Conservation (phyloP, 1,140 invertebrate species). For the Drosophila suzukii region DNA sequence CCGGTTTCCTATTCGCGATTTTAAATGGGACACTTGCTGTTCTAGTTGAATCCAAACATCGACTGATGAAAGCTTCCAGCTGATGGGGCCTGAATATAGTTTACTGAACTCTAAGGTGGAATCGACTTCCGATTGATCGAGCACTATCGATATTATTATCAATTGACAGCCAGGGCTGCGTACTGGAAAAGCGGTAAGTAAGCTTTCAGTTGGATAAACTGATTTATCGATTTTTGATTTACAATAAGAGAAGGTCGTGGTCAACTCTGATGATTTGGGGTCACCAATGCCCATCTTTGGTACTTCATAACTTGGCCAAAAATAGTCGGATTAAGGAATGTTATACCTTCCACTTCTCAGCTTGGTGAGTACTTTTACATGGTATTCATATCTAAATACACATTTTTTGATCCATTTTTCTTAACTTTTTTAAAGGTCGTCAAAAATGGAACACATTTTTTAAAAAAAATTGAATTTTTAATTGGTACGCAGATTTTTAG, state of each 20-base stretch:
- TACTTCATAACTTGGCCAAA: not conserved
- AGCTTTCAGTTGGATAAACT: not conserved
- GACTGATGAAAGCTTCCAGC: conserved; percentile 8
- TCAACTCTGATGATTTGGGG: not conserved
- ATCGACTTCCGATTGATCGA: conserved; percentile 11
- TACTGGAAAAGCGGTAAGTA: not conserved
- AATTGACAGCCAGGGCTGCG: not conserved
- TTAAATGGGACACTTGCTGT: conserved; percentile 13
- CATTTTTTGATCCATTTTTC: no score
- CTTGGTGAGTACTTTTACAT: no score
- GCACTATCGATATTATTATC: not conserved
- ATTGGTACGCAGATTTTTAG: not conserved
- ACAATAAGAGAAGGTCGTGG: not conserved
- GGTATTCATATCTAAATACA: no score
- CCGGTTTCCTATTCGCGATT: not conserved
- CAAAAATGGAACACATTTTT: no score
- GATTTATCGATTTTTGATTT: not conserved
- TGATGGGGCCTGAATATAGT: not conserved
- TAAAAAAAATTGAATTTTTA: not conserved
- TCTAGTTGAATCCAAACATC: not conserved
- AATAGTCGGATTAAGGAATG: no score
- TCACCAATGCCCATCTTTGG: not conserved
- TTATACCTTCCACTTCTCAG: no score
- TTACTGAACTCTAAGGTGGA: not conserved
- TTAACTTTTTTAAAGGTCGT: no score